These are phyloP conservation scores for Tachuris rubrigastra DNA, from an alignment of 2,113 vertebrate genomes.

Conservation along the genomic window DNA sequence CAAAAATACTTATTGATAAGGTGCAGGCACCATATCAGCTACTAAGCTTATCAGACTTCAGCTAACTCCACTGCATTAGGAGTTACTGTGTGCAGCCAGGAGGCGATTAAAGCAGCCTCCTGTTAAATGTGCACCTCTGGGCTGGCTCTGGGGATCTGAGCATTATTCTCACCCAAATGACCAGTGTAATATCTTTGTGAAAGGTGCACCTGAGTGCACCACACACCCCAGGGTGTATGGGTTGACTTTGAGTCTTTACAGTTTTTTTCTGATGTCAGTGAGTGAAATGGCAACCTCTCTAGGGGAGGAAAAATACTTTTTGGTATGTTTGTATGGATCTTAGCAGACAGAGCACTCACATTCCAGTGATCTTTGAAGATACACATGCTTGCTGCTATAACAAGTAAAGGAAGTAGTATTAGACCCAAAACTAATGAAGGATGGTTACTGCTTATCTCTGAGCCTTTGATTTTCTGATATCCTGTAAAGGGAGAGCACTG, in stretches of 20 bases:
- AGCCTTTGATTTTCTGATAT: background rate
- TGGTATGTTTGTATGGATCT: background rate
- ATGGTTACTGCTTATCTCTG: background rate
- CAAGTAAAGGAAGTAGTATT: background rate
- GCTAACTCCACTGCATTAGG: background rate
- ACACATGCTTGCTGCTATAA: background rate
- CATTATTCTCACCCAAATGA: background rate
- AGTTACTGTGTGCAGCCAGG: accelerated
- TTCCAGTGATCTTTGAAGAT: background rate
- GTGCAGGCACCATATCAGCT: background rate
- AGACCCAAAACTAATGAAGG: background rate
- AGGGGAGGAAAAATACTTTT: background rate
- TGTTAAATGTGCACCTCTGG: background rate
- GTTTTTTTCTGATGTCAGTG: background rate
- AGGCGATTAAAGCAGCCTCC: background rate
- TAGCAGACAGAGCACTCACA: background rate
- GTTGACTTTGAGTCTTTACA: background rate
- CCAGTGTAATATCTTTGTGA: background rate
- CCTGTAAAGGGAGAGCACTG: background rate
- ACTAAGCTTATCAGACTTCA: background rate
- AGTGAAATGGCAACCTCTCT: background rate
- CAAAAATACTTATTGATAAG: background rate
- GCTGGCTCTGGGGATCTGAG: background rate
- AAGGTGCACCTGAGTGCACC: background rate
- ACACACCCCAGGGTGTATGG: accelerated